Base-by-base conservation (phyloP, 2,113 vertebrate species). In the Aplodontia rufa region DNA sequence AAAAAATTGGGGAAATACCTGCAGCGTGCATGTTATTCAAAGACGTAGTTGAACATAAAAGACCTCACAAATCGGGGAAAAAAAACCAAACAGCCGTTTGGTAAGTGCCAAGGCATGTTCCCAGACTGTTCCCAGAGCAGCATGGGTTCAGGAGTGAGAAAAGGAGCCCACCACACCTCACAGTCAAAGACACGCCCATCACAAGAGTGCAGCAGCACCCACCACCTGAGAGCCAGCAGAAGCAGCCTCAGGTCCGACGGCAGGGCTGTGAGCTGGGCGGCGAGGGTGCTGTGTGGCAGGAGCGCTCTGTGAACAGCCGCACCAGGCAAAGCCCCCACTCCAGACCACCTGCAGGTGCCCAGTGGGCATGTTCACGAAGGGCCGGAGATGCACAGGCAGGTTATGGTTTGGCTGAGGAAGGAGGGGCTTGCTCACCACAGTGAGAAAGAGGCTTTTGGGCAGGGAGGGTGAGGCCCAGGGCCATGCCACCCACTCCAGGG, bases 161-260 rank as follows among this genome's bases (percentile, higher is more conserved):
- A 22, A 68, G 13, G 28, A 8, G 5, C 10, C 12, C 45, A 66
- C 14, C 45, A 51, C 12, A 28, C n/a, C 55, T 2, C 35, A 26
- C 3, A 37, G 42, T 0, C 17, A 24, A 17, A 12, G 60, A 22
- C 30, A 42, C 42, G 47, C n/a, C 28, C 68, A 8, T 53, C 47
- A 66, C 12, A 4, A 42, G 24, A 1, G 3, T 42, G 62, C n/a
- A n/a, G 32, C n/a, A 1, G 20, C 35, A n/a, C 5, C 11, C 22
- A 8, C 30, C 24, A 40, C 37, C 28, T 3, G 30, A 14, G 24
- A 26, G 1, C 37, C 12, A 20, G 60, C 22, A 40, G 17, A 78
- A 17, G n/a, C 8, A 20, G 17, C 6, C n/a, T 11, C 3, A 22
- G 13, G 1, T 0, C 47, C 17, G 11, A 3, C 4, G 20, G 3